Conservation (phyloP, 1,140 invertebrate species). For the Aphelenchoides fujianensis region DNA sequence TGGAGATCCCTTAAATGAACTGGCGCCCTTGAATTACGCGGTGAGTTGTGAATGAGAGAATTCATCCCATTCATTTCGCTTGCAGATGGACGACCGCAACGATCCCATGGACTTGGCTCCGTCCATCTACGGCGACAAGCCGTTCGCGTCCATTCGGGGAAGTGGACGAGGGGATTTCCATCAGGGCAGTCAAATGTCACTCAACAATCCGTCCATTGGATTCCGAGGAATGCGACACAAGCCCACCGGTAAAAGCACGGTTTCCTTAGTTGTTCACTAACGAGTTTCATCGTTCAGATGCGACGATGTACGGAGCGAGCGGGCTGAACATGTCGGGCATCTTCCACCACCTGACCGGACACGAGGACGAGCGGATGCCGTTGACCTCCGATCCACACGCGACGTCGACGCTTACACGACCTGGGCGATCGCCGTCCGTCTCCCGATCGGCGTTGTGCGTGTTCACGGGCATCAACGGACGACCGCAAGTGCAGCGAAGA, state of each 20-base stretch:
- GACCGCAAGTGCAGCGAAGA: neutral
- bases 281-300: neutral
- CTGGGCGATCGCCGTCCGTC: neutral
- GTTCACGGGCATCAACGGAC: constrained; percentile 4
- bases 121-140: constrained; percentile 7
- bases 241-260: neutral
- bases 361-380: neutral
- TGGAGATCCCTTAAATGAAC: constrained; percentile 9
- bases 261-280: neutral
- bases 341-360: neutral
- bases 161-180: neutral
- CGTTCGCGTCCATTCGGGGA: constrained; percentile 15
- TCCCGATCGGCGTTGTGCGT: constrained; percentile 6
- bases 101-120: neutral
- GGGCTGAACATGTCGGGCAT: constrained; percentile 2
- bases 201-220: neutral
- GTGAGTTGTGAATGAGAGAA: neutral
- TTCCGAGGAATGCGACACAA: neutral
- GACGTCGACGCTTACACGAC: neutral
- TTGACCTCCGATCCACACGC: neutral
- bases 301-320: neutral
- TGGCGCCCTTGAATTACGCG: constrained; percentile 12
- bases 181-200: constrained; percentile 7
- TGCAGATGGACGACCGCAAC: constrained; percentile 9
- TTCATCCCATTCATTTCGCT: too few species aligned